Base-by-base conservation (phyloP, 2,888 invertebrate species). In the Oeneis ivallda region DNA sequence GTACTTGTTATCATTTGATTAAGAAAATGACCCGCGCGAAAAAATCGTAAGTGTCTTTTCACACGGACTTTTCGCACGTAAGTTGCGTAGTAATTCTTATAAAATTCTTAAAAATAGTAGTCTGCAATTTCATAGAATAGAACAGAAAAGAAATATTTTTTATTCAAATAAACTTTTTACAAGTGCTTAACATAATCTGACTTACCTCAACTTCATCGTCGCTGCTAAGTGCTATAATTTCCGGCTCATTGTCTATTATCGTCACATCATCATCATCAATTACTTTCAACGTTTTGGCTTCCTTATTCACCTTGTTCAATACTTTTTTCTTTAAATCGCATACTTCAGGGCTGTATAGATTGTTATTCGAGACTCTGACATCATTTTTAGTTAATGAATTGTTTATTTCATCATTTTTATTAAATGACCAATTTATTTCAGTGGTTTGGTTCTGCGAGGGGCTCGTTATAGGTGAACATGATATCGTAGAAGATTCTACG, bases 181-280 rank as follows among this genome's bases (percentile, higher is more conserved):
- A n/a, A n/a, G n/a, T n/a, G n/a, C n/a, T 47, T 17, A 47, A 47
- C 10, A 39, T 15, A 37, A 0, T 49, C 19, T 32, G 13, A 70
- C 82, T 80, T 69, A 88, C 87, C 78, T 80, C 82, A 64, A 82
- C 80, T 6, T 91, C 92, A 34, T 91, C 91, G 70, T 91, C 92
- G 62, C 92, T 92, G 79, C 92, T 92, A 13, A 92, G 74, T 9
- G 86, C 85, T 41, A 92, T 89, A 11, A 92, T 79, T 72, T 89
- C 89, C 6, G 84, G 80, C 58, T 81, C 79, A 0, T 72, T 75
- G 56, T 89, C 89, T 59, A 90, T 79, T 13, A 91, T 86, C 2
- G 89, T 82, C 11, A 91, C 80, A 62, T 91, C 90, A 72, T 91
- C 89, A 69, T 89, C 87, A 39, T 72, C 74, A 72, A 74, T 80